These are phyloP conservation scores for Mesembrinibis cayennensis DNA, from an alignment of 2,113 vertebrate genomes.

Conservation along the genomic window DNA sequence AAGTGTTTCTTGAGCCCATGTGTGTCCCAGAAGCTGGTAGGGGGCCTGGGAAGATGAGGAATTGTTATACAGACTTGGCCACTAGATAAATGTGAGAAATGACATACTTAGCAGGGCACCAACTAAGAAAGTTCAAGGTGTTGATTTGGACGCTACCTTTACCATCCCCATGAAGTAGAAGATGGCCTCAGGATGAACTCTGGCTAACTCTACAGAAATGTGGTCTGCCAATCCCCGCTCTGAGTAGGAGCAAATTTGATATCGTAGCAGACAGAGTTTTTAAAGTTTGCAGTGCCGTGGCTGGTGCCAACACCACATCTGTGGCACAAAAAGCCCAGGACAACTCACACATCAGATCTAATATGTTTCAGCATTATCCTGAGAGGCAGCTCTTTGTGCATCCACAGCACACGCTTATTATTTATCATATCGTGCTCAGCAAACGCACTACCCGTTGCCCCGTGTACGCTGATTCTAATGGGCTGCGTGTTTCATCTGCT, in stretches of 20 bases:
- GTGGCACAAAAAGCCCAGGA: background rate
- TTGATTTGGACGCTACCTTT: background rate
- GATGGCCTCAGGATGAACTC: background rate
- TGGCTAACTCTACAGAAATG: rapidly evolving
- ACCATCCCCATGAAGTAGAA: background rate
- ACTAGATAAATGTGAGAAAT: background rate
- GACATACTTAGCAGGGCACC: rapidly evolving
- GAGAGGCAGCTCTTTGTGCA: background rate
- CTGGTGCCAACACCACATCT: rapidly evolving
- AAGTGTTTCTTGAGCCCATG: rapidly evolving
- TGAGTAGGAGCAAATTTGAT: background rate
- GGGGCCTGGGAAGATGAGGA: background rate
- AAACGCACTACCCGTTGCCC: rapidly evolving
- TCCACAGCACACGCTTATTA: rapidly evolving
- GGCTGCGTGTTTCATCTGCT: background rate
- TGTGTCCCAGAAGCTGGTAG: background rate
- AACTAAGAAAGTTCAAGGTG: background rate
- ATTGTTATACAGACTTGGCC: background rate
- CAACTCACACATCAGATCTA: background rate
- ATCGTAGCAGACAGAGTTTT: rapidly evolving
- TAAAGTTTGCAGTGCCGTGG: rapidly evolving
- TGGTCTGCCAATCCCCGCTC: too few relatives aligned
- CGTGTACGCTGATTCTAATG: rapidly evolving
- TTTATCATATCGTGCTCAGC: background rate
- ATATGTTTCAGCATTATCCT: rapidly evolving